A percentile compares a stretch with the other conserved stretches of the same genome.
phyloP scores from a whole-genome alignment of 2,797 vertebrate species.

The Cheirogaleus major region DNA sequence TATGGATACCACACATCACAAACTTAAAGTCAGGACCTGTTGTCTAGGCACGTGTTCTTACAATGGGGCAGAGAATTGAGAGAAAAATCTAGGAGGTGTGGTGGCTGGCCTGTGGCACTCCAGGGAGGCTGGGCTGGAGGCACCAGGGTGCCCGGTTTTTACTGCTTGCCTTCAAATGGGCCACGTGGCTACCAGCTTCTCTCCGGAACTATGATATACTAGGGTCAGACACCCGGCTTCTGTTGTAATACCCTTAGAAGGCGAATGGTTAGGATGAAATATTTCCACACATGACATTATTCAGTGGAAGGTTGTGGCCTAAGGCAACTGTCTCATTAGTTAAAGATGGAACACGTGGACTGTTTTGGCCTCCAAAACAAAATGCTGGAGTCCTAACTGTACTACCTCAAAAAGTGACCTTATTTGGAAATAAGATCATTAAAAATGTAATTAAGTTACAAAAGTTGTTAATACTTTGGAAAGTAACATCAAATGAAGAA shows the following conservation, averaged over 20 bases:
- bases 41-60: neutral
- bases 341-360: neutral
- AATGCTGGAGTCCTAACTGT: neutral
- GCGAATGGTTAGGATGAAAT: neutral
- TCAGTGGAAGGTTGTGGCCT: neutral
- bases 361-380: neutral
- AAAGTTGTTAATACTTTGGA: neutral
- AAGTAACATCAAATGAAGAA: conserved; percentile 35
- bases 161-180: neutral
- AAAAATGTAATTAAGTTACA: neutral
- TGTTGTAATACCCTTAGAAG: neutral
- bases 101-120: neutral
- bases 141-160: neutral
- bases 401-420: neutral
- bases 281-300: neutral
- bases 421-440: neutral
- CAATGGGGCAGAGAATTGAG: neutral
- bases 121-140: neutral
- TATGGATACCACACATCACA: neutral
- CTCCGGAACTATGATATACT: neutral
- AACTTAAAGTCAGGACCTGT: neutral
- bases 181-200: neutral
- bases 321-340: neutral
- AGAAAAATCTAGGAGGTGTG: neutral
- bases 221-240: neutral